Evolutionary conservation across 1,140 invertebrate genomes (phyloP).

Genomic region (Drosophila azteca): DNA sequence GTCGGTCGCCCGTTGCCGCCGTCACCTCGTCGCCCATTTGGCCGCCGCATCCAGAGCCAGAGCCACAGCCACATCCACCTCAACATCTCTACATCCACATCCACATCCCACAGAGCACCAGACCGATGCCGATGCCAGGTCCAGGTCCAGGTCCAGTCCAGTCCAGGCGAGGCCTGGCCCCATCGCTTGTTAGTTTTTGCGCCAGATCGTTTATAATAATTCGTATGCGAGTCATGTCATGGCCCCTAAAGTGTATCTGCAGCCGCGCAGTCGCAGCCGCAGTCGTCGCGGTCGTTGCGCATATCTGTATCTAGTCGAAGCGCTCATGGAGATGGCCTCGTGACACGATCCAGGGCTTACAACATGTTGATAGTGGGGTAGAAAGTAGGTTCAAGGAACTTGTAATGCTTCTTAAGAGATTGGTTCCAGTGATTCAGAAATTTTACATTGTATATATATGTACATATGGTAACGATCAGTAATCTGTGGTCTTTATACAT

Average conservation of each 20-base stretch:
- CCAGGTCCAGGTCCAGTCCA: conserved; percentile 19
- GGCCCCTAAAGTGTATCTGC: conserved; percentile 81
- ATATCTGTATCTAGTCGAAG: conserved; percentile 75
- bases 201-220: conserved; percentile 83
- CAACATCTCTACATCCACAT: not conserved
- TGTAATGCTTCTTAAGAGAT: too few relatives aligned
- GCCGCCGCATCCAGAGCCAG: conserved; percentile 37
- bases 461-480: too few relatives aligned
- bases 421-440: too few relatives aligned
- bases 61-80: conserved; percentile 25
- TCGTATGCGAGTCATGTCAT: conserved; percentile 82
- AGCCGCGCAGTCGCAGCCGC: conserved; percentile 63
- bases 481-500: too few relatives aligned
- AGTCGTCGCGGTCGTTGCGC: conserved; percentile 53
- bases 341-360: conserved; percentile 14
- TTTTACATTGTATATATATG: too few relatives aligned
- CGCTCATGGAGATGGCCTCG: conserved; percentile 13
- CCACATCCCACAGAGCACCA: conserved; percentile 31
- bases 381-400: too few relatives aligned
- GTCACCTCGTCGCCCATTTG: conserved; percentile 52
- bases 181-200: conserved; percentile 80
- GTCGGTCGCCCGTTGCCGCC: conserved; percentile 42
- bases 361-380: too few relatives aligned
- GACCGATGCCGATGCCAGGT: not conserved
- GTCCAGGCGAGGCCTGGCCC: conserved; percentile 40